phyloP scores from a whole-genome alignment of 2,113 vertebrate species.

The Grammomys surdaster region DNA sequence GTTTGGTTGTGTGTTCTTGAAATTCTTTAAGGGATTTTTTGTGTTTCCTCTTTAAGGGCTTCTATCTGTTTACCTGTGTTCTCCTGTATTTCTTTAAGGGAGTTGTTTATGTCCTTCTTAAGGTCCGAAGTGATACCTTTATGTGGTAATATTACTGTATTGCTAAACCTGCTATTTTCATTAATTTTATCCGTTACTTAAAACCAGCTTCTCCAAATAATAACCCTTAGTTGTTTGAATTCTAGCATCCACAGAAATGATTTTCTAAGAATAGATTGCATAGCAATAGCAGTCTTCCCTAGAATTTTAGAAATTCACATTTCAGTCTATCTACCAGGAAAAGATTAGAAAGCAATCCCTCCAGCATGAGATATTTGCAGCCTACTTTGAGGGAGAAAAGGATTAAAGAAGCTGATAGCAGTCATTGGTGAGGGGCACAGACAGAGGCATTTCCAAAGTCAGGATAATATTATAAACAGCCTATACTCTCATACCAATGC shows the following conservation, averaged over 20 bases:
- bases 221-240: not conserved
- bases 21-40: no score
- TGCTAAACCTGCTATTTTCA: not conserved
- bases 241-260: not conserved
- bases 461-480: constrained; percentile 2
- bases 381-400: not conserved
- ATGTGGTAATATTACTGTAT: not conserved
- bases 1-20: no score
- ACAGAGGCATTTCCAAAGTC: not conserved
- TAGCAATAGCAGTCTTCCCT: not conserved
- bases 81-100: no score
- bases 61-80: no score
- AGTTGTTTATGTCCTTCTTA: no score
- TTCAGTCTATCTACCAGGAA: not conserved
- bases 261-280: not conserved
- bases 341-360: not conserved
- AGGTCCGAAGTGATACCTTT: not conserved
- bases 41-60: no score
- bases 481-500: not conserved
- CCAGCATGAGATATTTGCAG: not conserved
- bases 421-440: not conserved
- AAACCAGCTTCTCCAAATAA: not conserved
- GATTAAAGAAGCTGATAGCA: not conserved
- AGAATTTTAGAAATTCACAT: not conserved
- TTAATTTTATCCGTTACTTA: not conserved